These are phyloP conservation scores for Scytalopus superciliaris DNA, from an alignment of 2,113 vertebrate genomes.

Conservation along the genomic window DNA sequence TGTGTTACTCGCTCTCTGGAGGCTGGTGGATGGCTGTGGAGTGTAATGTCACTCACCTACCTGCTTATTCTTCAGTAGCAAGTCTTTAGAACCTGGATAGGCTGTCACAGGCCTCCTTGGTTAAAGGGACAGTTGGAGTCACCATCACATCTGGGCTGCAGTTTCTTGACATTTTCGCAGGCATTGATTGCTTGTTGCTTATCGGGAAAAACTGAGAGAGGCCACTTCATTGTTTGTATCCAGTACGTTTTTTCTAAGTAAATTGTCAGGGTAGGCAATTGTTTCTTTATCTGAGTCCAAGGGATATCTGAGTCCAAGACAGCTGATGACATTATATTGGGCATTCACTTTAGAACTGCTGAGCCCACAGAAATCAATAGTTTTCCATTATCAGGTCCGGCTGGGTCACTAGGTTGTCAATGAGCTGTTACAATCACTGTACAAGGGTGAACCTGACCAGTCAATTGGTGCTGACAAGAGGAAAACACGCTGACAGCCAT, in stretches of 20 bases:
- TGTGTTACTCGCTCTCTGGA: fast-evolving
- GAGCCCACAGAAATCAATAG: slow-evolving; percentile 93
- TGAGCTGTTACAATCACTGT: slow-evolving; percentile 91
- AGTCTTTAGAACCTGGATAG: neutral
- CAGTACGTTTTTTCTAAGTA: slow-evolving; percentile 6
- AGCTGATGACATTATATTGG: slow-evolving; percentile 84
- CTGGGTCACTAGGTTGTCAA: slow-evolving; percentile 97
- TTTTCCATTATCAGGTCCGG: slow-evolving; percentile 97
- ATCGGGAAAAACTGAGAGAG: slow-evolving; percentile 6
- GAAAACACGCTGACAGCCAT: slow-evolving; percentile 90
- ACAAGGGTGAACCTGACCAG: slow-evolving; percentile 88
- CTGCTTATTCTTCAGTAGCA: fast-evolving
- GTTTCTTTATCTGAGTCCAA: slow-evolving; percentile 34
- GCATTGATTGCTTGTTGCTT: neutral
- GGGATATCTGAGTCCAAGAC: slow-evolving; percentile 73
- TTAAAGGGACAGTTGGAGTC: neutral
- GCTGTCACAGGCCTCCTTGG: neutral
- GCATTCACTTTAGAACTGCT: slow-evolving; percentile 83
- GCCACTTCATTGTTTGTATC: neutral
- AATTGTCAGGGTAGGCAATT: slow-evolving; percentile 47
- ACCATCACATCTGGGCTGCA: neutral
- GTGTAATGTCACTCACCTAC: neutral
- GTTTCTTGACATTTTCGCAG: neutral
- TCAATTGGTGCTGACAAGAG: slow-evolving; percentile 95
- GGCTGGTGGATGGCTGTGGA: neutral